Conservation (phyloP, 2,888 invertebrate species). For the Tanytarsus gracilentus region DNA sequence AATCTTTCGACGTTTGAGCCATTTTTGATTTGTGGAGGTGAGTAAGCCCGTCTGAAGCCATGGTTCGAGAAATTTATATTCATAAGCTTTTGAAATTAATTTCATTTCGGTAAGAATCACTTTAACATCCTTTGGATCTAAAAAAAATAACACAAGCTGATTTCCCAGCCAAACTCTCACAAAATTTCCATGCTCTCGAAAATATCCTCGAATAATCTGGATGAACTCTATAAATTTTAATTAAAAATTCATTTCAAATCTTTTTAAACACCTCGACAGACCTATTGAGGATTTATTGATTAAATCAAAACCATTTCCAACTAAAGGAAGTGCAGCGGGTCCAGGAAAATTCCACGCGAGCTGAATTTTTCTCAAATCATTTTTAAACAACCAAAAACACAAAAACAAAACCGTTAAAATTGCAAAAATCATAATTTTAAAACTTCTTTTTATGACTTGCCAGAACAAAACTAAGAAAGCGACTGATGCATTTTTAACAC, state of each 20-base stretch:
- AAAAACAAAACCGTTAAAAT: background rate
- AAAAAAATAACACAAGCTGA: conserved; percentile 42
- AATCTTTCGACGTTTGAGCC: conserved; percentile 56
- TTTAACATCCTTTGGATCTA: conserved; percentile 45
- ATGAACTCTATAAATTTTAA: conserved; percentile 1
- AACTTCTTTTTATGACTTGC: background rate
- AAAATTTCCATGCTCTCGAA: conserved; percentile 20
- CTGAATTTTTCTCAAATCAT: background rate
- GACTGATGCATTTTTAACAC: too few relatives aligned
- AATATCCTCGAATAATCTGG: background rate
- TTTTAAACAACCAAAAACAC: background rate
- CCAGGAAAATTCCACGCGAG: conserved; percentile 30
- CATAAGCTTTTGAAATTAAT: conserved; percentile 45
- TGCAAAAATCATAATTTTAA: background rate
- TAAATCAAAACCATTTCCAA: conserved; percentile 34
- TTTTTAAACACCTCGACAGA: background rate
- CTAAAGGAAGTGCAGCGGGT: conserved; percentile 34
- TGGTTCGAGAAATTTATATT: conserved; percentile 40
- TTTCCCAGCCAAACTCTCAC: conserved; percentile 42
- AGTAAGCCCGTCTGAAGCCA: conserved; percentile 31
- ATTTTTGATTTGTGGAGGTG: conserved; percentile 44
- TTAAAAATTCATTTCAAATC: background rate
- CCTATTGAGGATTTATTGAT: conserved; percentile 14
- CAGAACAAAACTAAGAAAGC: background rate
- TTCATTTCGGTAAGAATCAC: conserved; percentile 45